A percentile compares a stretch with the other conserved stretches of the same genome.
phyloP scores from a whole-genome alignment of 2,888 invertebrate species.

The Teleiodes luculella region DNA sequence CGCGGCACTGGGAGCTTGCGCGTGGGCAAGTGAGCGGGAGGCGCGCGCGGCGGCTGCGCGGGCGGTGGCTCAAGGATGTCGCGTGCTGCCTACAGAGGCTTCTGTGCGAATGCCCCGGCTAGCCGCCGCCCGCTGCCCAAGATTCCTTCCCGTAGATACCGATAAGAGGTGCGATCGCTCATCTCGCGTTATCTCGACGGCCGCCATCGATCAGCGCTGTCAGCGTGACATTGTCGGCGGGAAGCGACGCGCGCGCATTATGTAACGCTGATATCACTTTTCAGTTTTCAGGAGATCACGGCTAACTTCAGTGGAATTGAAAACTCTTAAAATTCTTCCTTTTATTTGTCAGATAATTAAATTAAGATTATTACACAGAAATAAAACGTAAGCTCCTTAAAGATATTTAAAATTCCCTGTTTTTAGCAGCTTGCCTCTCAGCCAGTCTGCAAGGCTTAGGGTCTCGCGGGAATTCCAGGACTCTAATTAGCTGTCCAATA shows the following conservation, averaged over 20 bases:
- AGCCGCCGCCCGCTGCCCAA: conserved; percentile 51
- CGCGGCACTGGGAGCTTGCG: conserved; percentile 45
- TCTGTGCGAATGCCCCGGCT: conserved; percentile 70
- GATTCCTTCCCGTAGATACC: conserved; percentile 72
- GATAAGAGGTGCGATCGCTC: conserved; percentile 68
- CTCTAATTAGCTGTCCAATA: conserved; percentile 45
- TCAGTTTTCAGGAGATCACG: background rate
- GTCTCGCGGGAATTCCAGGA: conserved; percentile 29
- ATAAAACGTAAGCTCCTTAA: too few relatives aligned
- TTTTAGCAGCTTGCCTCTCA: conserved; percentile 35
- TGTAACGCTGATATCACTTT: conserved; percentile 8
- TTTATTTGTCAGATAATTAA: too few relatives aligned
- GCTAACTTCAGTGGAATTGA: too few relatives aligned
- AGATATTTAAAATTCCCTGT: background rate
- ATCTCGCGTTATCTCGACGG: conserved; percentile 59
- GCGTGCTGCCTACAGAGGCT: conserved; percentile 71
- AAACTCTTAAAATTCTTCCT: too few relatives aligned
- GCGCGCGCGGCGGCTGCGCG: conserved; percentile 38
- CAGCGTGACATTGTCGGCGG: conserved; percentile 10
- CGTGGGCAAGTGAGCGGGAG: conserved; percentile 33
- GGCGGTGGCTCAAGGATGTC: conserved; percentile 57
- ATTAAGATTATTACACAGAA: too few relatives aligned
- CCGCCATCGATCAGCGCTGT: conserved; percentile 15
- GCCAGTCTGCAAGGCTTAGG: conserved; percentile 15
- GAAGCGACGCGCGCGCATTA: conserved; percentile 5